Percentiles rank a stretch among this genome's conserved stretches.
Evolutionary conservation across 2,797 vertebrate genomes (phyloP).

Genomic region (Paratrypauchen microcephalus): DNA sequence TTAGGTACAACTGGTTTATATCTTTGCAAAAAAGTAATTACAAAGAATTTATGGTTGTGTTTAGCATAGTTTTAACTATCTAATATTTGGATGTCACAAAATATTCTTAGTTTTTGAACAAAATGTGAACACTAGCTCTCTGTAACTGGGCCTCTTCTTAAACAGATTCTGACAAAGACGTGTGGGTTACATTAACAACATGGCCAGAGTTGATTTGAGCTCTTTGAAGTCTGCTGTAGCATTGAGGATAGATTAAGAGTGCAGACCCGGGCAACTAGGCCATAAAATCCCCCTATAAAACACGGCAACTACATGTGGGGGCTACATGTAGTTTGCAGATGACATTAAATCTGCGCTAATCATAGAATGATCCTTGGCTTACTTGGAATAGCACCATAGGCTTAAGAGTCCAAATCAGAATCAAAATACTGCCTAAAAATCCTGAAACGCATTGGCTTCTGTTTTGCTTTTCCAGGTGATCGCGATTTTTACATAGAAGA

Average conservation of each 20-base stretch:
- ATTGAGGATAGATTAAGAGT: conserved; percentile 58
- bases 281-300: conserved; percentile 58
- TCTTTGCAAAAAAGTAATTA: neutral
- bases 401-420: neutral
- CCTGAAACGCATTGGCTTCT: neutral
- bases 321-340: conserved; percentile 22
- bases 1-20: neutral
- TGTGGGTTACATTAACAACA: conserved; percentile 60
- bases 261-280: conserved; percentile 42
- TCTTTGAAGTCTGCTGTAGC: conserved; percentile 55
- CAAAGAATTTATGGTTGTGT: neutral
- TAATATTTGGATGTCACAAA: neutral
- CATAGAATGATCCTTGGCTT: conserved; percentile 27
- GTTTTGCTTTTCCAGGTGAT: conserved; percentile 59
- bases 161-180: conserved; percentile 49
- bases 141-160: conserved; percentile 35
- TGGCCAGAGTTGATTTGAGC: conserved; percentile 43
- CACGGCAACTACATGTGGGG: conserved; percentile 48
- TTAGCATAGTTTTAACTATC: neutral
- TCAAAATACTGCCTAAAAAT: neutral
- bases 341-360: conserved; percentile 3
- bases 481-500: conserved; percentile 63
- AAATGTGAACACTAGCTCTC: neutral
- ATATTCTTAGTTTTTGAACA: neutral
- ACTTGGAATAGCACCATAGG: conserved; percentile 26